A percentile compares a stretch with the other conserved stretches of the same genome.
These are phyloP conservation scores for Drosophila kokeensis DNA, from an alignment of 2,888 invertebrate genomes.

Conservation along the genomic window DNA sequence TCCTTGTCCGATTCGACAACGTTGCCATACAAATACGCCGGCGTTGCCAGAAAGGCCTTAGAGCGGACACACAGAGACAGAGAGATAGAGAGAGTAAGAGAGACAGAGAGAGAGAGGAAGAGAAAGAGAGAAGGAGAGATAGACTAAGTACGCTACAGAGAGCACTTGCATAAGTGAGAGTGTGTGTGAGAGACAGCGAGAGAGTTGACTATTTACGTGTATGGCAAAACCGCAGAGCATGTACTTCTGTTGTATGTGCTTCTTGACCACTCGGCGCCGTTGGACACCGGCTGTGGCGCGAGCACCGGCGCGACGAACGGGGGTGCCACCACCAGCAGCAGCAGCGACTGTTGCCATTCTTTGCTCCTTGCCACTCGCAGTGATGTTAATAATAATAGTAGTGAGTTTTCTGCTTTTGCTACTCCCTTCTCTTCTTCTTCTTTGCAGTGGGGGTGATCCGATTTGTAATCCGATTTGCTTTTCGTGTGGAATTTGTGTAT, in stretches of 20 bases:
- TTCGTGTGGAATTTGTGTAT: conserved; percentile 49
- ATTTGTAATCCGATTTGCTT: conserved; percentile 40
- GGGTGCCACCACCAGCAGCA: conserved; percentile 21
- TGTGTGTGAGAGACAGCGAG: background rate
- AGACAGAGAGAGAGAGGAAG: background rate
- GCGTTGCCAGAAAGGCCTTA: conserved; percentile 84
- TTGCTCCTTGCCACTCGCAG: background rate
- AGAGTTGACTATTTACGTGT: conserved; percentile 78
- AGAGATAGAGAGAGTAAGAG: background rate
- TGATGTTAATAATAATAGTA: background rate
- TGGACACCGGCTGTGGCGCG: conserved; percentile 83
- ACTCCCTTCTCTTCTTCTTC: background rate
- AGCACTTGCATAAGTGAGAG: conserved; percentile 6
- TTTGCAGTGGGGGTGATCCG: conserved; percentile 28
- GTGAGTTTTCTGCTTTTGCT: background rate
- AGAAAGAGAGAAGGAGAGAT: background rate
- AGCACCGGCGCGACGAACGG: conserved; percentile 74
- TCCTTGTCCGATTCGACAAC: conserved; percentile 84
- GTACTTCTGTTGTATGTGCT: conserved; percentile 85
- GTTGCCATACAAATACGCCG: conserved; percentile 84
- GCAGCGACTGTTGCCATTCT: conserved; percentile 38
- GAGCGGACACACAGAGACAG: background rate
- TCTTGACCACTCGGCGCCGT: conserved; percentile 83
- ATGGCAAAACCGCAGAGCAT: conserved; percentile 85
- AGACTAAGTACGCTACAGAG: conserved; percentile 27